Evolutionary conservation across 2,113 vertebrate species (phyloP).

Genomic region (Candoia aspera): DNA sequence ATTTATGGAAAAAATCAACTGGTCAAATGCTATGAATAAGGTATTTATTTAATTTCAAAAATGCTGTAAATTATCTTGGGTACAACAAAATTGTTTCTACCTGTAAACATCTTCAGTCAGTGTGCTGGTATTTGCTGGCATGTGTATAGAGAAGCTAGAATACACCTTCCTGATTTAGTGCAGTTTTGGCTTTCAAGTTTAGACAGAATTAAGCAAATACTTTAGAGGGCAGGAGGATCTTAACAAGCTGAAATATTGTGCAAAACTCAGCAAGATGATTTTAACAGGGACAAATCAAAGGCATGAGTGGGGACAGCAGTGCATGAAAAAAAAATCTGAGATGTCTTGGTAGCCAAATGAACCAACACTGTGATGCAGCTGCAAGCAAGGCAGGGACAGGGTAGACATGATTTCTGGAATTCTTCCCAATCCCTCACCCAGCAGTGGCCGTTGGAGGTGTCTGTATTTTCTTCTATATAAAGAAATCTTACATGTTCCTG

Average conservation of each 20-base stretch:
- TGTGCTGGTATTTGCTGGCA: not conserved
- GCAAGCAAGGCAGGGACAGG: not conserved
- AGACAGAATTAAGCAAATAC: not conserved
- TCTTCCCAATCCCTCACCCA: too few relatives aligned
- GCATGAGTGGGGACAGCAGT: not conserved
- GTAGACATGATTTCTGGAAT: too few relatives aligned
- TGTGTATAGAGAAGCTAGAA: too few relatives aligned
- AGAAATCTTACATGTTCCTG: not conserved
- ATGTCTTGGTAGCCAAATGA: not conserved
- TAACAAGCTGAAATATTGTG: not conserved
- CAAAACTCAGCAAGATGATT: not conserved
- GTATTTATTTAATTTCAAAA: constrained; percentile 63
- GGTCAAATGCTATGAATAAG: constrained; percentile 83
- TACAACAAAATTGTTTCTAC: not conserved
- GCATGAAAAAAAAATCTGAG: not conserved
- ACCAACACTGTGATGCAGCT: too few relatives aligned
- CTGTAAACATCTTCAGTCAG: not conserved
- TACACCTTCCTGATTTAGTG: not conserved
- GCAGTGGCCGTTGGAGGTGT: not conserved
- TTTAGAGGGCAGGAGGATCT: not conserved
- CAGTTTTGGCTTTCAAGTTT: not conserved
- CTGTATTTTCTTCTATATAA: not conserved
- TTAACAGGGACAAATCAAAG: not conserved
- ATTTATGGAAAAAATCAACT: constrained; percentile 80
- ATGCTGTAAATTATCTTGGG: not conserved